phyloP scores from a whole-genome alignment of 2,888 invertebrate genomes.

The Hirtodrosophila alboralis region DNA sequence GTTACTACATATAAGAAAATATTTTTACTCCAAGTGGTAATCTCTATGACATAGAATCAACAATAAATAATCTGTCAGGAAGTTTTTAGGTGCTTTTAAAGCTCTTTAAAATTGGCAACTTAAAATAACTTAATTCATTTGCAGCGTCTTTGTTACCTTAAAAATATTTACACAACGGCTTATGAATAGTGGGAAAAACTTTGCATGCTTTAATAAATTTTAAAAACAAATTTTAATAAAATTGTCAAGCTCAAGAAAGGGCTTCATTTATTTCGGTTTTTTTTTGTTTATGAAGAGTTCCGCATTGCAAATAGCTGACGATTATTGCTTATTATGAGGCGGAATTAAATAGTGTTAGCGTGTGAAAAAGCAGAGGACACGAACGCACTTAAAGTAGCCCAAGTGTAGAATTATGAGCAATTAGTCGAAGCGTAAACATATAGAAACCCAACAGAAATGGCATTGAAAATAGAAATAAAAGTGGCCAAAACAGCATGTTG shows the following conservation, averaged over 20 bases:
- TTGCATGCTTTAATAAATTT: background rate
- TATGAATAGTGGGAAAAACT: constrained; percentile 27
- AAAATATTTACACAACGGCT: too few relatives aligned
- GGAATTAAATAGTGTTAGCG: constrained; percentile 47
- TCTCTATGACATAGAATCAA: too few relatives aligned
- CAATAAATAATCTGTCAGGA: constrained; percentile 3
- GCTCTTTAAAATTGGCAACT: constrained; percentile 7
- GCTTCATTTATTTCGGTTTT: constrained; percentile 1
- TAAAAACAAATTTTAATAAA: constrained; percentile 26
- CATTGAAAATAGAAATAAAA: constrained; percentile 41
- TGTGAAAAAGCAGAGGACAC: constrained; percentile 54
- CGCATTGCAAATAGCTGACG: constrained; percentile 44
- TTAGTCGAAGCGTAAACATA: constrained; percentile 51
- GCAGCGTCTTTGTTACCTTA: too few relatives aligned
- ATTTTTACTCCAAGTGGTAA: too few relatives aligned
- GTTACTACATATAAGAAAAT: too few relatives aligned
- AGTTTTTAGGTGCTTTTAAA: constrained; percentile 17
- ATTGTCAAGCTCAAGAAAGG: constrained; percentile 42
- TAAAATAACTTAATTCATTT: too few relatives aligned
- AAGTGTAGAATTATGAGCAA: constrained; percentile 46
- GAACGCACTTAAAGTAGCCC: constrained; percentile 48
- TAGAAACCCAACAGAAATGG: constrained; percentile 7
- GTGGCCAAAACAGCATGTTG: constrained; percentile 21
- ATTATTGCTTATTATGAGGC: constrained; percentile 54
- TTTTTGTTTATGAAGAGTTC: constrained; percentile 45